A percentile compares a stretch with the other conserved stretches of the same genome.
Evolutionary conservation across 2,113 vertebrate species (phyloP).

Genomic region (Orientallactaga bullata): DNA sequence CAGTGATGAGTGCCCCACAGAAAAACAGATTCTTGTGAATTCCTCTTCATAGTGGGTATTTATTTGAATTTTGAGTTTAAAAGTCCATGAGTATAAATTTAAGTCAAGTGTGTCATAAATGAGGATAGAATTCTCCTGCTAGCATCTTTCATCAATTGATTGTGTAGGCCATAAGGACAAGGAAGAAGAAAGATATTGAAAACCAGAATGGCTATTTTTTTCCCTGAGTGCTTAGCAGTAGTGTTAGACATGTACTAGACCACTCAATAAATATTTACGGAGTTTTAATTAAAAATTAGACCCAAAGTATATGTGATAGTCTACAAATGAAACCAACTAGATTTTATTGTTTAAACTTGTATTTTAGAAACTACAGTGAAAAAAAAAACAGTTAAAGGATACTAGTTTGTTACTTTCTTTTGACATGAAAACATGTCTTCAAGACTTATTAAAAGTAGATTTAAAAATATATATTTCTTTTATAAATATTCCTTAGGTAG

Average conservation of each 20-base stretch:
- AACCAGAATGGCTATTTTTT: background rate
- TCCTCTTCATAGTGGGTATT: slow-evolving; percentile 70
- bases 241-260: slow-evolving; percentile 45
- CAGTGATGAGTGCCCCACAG: slow-evolving; percentile 79
- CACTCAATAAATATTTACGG: slow-evolving; percentile 73
- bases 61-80: slow-evolving; percentile 67
- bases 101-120: slow-evolving; percentile 46
- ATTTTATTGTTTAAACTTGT: slow-evolving; percentile 68
- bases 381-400: slow-evolving; percentile 30
- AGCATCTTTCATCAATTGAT: background rate
- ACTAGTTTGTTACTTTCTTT: slow-evolving; percentile 21
- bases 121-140: background rate
- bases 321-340: slow-evolving; percentile 46
- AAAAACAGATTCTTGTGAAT: slow-evolving; percentile 79
- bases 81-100: slow-evolving; percentile 60
- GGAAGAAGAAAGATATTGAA: slow-evolving; percentile 10
- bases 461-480: slow-evolving; percentile 59
- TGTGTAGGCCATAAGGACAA: background rate
- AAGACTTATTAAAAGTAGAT: slow-evolving; percentile 52
- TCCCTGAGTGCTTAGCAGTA: slow-evolving; percentile 17
- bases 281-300: slow-evolving; percentile 73
- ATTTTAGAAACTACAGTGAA: slow-evolving; percentile 59
- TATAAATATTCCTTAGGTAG: slow-evolving; percentile 11
- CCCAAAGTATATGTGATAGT: slow-evolving; percentile 40
- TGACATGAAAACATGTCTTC: slow-evolving; percentile 34